Evolutionary conservation across 2,888 invertebrate species (phyloP).

Genomic region (Allygus modestus): DNA sequence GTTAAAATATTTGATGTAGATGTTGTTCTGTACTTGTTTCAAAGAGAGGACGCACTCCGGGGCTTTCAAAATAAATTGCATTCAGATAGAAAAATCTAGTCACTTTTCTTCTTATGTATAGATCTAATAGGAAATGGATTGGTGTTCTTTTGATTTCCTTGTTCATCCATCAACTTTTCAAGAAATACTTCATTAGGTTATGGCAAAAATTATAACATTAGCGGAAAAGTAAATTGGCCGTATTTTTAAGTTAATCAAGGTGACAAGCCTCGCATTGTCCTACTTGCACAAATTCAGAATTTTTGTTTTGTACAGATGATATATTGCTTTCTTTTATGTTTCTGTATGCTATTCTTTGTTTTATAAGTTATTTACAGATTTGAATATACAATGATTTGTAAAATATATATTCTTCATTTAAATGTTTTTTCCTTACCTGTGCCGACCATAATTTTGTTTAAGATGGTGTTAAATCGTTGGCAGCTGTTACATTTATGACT

Average conservation of each 20-base stretch:
- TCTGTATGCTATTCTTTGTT: constrained; percentile 37
- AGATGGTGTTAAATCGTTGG: no score
- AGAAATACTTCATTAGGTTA: neutral
- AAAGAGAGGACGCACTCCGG: neutral
- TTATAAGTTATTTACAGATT: constrained; percentile 42
- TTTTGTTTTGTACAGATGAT: constrained; percentile 41
- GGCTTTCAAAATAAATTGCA: constrained; percentile 18
- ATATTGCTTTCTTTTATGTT: constrained; percentile 17
- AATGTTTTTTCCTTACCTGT: neutral
- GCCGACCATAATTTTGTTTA: no score
- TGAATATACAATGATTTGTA: constrained; percentile 48
- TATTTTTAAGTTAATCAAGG: neutral
- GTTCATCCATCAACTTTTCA: neutral
- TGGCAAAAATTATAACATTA: neutral
- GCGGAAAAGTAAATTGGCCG: neutral
- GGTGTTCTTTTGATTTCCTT: neutral
- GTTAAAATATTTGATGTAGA: neutral
- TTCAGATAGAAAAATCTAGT: constrained; percentile 39
- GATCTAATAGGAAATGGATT: neutral
- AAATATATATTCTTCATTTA: constrained; percentile 59
- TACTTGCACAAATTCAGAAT: constrained; percentile 37
- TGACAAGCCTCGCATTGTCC: constrained; percentile 5
- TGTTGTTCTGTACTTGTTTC: neutral
- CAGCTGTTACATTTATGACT: no score
- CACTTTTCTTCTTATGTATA: constrained; percentile 34